Evolutionary conservation across 2,113 vertebrate species (phyloP).

Genomic region (Conger conger): DNA sequence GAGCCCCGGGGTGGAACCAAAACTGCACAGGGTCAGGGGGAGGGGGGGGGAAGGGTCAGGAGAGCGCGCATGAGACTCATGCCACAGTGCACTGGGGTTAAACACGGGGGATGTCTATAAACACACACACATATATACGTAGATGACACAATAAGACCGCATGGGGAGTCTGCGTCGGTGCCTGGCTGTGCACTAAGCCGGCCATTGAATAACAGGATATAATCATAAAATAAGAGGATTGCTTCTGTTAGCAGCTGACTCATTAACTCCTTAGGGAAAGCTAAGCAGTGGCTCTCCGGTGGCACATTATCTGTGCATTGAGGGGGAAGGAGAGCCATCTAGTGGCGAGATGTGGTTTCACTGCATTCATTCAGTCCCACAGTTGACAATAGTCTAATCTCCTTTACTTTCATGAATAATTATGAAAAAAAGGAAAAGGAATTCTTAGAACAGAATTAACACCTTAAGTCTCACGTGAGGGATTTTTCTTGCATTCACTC

Average conservation of each 20-base stretch:
- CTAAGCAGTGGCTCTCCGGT: neutral
- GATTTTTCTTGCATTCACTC: too few relatives aligned
- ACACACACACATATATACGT: neutral
- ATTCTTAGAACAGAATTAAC: conserved; percentile 36
- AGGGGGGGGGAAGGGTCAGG: neutral
- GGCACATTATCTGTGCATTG: too few relatives aligned
- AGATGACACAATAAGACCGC: neutral
- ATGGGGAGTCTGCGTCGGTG: neutral
- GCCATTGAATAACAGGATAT: neutral
- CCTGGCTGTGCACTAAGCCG: neutral
- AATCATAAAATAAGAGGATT: neutral
- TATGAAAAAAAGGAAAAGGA: neutral
- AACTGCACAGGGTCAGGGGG: neutral
- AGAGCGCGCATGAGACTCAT: neutral
- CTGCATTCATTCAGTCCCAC: neutral
- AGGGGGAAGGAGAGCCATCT: conserved; percentile 61
- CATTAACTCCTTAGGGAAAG: neutral
- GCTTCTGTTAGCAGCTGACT: neutral
- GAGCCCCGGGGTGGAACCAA: conserved; percentile 36
- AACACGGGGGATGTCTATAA: neutral
- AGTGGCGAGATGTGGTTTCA: conserved; percentile 45
- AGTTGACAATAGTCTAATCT: conserved; percentile 28
- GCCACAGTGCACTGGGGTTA: neutral
- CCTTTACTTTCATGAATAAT: conserved; percentile 4
- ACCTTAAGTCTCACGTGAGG: too few relatives aligned